Evolutionary conservation across 1,140 invertebrate species (phyloP).

Genomic region (Bombus ignitus): DNA sequence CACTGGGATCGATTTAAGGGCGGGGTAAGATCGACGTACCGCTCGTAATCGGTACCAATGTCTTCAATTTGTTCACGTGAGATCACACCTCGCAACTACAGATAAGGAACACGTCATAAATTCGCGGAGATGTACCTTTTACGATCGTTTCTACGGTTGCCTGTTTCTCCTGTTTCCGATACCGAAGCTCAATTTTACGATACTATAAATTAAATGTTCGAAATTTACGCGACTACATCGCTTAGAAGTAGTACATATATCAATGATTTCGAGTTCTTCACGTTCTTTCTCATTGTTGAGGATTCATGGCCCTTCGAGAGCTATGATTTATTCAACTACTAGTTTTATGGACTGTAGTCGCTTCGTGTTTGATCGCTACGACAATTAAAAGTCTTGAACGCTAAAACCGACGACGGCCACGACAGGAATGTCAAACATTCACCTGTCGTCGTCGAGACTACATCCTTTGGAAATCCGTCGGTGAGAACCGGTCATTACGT

Average conservation of each 20-base stretch:
- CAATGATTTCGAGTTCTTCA: too few relatives aligned
- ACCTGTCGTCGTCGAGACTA: conserved; percentile 28
- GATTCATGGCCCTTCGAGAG: too few relatives aligned
- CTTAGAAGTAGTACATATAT: not conserved
- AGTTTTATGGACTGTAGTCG: not conserved
- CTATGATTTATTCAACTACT: not conserved
- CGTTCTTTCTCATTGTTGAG: not conserved
- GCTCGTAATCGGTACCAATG: conserved; percentile 12
- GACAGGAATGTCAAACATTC: conserved; percentile 56
- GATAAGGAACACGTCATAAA: conserved; percentile 30
- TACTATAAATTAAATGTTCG: not conserved
- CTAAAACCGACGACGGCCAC: not conserved
- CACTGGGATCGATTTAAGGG: not conserved
- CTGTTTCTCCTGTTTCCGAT: not conserved
- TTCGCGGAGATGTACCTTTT: conserved; percentile 32
- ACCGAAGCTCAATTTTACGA: conserved; percentile 9
- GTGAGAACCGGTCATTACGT: conserved; percentile 34
- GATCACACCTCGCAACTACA: not conserved
- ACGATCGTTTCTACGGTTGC: not conserved
- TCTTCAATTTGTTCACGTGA: conserved; percentile 20
- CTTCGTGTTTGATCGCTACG: not conserved
- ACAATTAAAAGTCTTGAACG: conserved; percentile 38
- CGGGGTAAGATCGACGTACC: not conserved
- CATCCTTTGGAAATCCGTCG: conserved; percentile 34
- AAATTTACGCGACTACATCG: not conserved